Evolutionary conservation across 2,113 vertebrate species (phyloP), one percentile per base, ranked within the genome.

Genomic region (Holacanthus passer): DNA sequence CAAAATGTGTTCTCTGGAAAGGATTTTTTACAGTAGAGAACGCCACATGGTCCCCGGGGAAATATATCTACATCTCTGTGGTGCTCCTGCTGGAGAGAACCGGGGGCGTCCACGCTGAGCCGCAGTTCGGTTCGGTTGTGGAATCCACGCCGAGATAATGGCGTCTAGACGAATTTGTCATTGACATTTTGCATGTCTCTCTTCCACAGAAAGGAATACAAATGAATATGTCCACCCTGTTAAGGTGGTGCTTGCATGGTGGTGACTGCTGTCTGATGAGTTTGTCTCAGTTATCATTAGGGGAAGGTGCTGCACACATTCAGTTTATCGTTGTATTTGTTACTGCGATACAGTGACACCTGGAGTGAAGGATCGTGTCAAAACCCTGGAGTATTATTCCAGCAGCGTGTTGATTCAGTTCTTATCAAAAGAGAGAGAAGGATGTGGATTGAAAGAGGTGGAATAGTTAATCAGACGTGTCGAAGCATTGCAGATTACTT

Each of bases 151-250:
- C 1, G n/a, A 82, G 76, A 88, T 85, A 88, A 88, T 80, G 67
- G 68, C 48, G 64, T 85, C 83, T 62, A 78, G 79, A 80, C 83
- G 58, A 52, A 74, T 89, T 66, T 65, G 68, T 82, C 87, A 47
- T 58, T 91, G 85, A 84, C 87, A 80, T 91, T 90, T 89, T 86
- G 80, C 73, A 60, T 67, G 76, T 85, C 56, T 80, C 47, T 55
- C 41, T 71, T 58, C 14, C 39, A 47, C 70, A 69, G 63, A 75
- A 79, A 75, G 24, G 75, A 91, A 92, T 84, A 83, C 75, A 81
- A 73, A 90, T 81, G 87, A 74, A 60, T 27, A 35, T 11, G 31
- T 32, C 17, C 5, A 27, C 20, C 39, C 22, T 35, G 67, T 41
- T 55, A 82, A 83, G 59, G 41, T 22, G 13, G 39, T n/a, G 72